Evolutionary conservation across 2,113 vertebrate species (phyloP), one percentile per base, ranked within the genome.

Genomic region (Notothenia rossii): DNA sequence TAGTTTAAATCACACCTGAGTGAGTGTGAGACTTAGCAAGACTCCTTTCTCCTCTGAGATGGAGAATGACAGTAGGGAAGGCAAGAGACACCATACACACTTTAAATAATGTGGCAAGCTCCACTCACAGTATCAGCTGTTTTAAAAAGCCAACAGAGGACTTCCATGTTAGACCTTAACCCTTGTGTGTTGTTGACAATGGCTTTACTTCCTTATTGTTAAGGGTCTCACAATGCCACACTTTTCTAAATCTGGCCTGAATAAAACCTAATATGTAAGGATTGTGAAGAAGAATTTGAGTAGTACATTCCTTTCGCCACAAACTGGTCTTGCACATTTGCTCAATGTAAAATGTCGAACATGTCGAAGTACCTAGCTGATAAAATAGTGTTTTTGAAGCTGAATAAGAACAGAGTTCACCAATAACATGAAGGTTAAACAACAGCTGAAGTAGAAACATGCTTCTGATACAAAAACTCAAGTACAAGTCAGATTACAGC

Each of bases 401-500:
- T 29, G 29, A 29, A 29, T 3, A 29, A 29, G 29, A 29, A 29
- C 3, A 29, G 25, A 29, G 29, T 29, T 29, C 29, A 29, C 29
- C 29, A 29, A 29, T 29, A 29, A 29, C 2, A 29, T 29, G 3
- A 29, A 29, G 29, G 29, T 29, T 29, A 29, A 29, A 29, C 29
- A 29, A 29, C 29, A 22, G 51, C 20, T 49, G 9, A 68, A 61
- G 58, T 70, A 65, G 17, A 64, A 18, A 29, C 50, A 54, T 33
- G 10, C 48, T 65, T 22, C 20, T 61, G 66, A 75, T 58, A 33
- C 20, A 20, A 10, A 69, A 15, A 74, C 53, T 64, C 33, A 6
- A 20, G 54, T 68, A 63, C 55, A 77, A 25, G 74, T 78, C 60
- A 33, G 56, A 64, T 77, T 65, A 68, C 51, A 68, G 64, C 59